These are phyloP conservation scores for Andrena camellia DNA, from an alignment of 2,888 invertebrate genomes.

Conservation along the genomic window DNA sequence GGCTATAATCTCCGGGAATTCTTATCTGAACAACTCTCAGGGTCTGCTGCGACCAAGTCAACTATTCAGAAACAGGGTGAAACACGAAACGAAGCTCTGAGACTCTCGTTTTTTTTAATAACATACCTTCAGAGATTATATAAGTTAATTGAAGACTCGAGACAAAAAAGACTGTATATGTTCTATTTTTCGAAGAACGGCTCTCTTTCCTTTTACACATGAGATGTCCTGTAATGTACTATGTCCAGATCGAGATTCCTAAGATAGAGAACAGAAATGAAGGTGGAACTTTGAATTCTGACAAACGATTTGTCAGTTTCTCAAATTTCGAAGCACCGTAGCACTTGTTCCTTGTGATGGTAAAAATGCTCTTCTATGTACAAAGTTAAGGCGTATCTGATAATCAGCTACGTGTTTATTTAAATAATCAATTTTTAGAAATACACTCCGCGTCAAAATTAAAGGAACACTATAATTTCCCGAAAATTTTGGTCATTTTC, in stretches of 20 bases:
- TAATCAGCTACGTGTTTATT: slow-evolving; percentile 35
- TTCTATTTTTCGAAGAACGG: slow-evolving; percentile 48
- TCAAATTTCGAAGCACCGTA: background rate
- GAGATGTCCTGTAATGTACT: slow-evolving; percentile 4
- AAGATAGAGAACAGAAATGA: slow-evolving; percentile 3
- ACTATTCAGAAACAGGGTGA: slow-evolving; percentile 80
- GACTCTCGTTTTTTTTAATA: slow-evolving; percentile 5
- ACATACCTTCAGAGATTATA: slow-evolving; percentile 29
- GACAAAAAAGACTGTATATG: slow-evolving; percentile 44
- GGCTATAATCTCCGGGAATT: slow-evolving; percentile 70
- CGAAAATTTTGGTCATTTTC: too few species aligned
- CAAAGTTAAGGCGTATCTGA: slow-evolving; percentile 36
- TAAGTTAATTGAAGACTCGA: slow-evolving; percentile 36
- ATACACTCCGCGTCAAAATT: too few species aligned
- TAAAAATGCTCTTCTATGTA: slow-evolving; percentile 27
- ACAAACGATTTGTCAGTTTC: background rate
- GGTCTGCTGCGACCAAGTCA: slow-evolving; percentile 80
- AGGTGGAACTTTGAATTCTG: slow-evolving; percentile 1
- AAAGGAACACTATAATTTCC: too few species aligned
- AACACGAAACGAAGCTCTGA: slow-evolving; percentile 83
- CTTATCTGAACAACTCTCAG: slow-evolving; percentile 78
- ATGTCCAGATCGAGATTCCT: slow-evolving; percentile 10
- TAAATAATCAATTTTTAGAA: slow-evolving; percentile 22
- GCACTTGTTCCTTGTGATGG: slow-evolving; percentile 40
- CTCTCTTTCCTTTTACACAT: slow-evolving; percentile 2